phyloP scores from a whole-genome alignment of 2,888 invertebrate genomes.

The Melanotus villosus region DNA sequence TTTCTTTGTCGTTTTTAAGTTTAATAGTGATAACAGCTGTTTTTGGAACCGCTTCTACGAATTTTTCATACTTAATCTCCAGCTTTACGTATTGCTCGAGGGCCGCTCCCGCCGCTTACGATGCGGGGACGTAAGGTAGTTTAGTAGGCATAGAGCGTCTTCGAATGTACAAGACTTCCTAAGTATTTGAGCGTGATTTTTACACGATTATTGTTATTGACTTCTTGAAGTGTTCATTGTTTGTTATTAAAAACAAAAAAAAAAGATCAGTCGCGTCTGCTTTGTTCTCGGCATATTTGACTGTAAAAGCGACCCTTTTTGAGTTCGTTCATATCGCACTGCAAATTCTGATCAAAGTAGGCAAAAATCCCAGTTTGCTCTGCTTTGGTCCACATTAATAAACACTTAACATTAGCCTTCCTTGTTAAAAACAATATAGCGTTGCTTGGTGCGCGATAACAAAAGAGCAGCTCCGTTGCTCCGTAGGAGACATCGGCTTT shows the following conservation, averaged over 20 bases:
- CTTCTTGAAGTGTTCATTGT: constrained; percentile 47
- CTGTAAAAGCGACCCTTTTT: neutral
- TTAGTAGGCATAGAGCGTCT: neutral
- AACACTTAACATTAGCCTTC: too few species aligned
- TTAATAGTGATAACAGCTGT: constrained; percentile 51
- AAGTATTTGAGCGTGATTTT: constrained; percentile 22
- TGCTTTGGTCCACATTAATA: too few species aligned
- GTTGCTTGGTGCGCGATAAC: too few species aligned
- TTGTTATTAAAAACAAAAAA: constrained; percentile 37
- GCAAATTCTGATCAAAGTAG: too few species aligned
- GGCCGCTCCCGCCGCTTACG: constrained; percentile 11
- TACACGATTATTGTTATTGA: constrained; percentile 23
- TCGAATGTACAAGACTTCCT: constrained; percentile 23
- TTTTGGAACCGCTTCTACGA: constrained; percentile 50
- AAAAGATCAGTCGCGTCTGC: neutral
- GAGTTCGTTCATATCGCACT: too few species aligned
- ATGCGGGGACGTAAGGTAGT: constrained; percentile 4
- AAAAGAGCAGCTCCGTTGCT: too few species aligned
- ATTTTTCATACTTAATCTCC: constrained; percentile 27
- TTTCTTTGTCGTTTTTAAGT: constrained; percentile 40
- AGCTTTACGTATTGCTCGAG: constrained; percentile 35
- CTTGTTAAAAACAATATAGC: too few species aligned
- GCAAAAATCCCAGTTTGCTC: too few species aligned
- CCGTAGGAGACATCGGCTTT: too few species aligned
- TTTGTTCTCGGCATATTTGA: neutral